A percentile compares a stretch with the other conserved stretches of the same genome.
phyloP scores from a whole-genome alignment of 1,140 invertebrate species.

The Thalassaphorura encarpata region DNA sequence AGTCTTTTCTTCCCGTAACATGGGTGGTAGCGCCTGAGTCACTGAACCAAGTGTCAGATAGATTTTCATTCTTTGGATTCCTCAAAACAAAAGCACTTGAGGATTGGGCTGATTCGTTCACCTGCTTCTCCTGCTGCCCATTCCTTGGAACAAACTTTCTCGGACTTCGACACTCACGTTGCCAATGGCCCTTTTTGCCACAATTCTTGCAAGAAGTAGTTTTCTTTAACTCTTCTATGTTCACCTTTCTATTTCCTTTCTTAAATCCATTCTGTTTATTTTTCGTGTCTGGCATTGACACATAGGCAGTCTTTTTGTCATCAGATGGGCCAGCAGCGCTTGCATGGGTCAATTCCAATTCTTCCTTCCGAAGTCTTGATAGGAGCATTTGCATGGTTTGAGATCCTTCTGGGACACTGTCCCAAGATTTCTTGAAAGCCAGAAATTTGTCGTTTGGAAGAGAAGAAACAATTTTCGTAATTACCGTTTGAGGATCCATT shows the following conservation, averaged over 20 bases:
- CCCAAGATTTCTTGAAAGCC: slow-evolving; percentile 17
- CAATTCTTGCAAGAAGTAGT: slow-evolving; percentile 5
- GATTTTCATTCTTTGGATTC: neutral
- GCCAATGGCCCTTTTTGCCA: slow-evolving; percentile 9
- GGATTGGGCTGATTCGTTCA: neutral
- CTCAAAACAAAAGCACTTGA: neutral
- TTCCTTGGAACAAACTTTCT: neutral
- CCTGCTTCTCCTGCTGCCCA: neutral
- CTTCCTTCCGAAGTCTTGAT: slow-evolving; percentile 6
- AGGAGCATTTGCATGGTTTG: slow-evolving; percentile 10
- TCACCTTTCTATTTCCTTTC: neutral
- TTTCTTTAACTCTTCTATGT: slow-evolving; percentile 6
- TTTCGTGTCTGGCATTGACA: too few species aligned
- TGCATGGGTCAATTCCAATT: neutral
- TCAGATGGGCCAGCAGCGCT: neutral
- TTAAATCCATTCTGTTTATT: neutral
- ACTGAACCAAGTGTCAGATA: neutral
- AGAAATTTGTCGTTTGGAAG: slow-evolving; percentile 9
- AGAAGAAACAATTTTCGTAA: slow-evolving; percentile 12
- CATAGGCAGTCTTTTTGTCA: too few species aligned
- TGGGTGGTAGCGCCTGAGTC: neutral
- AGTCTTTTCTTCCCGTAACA: neutral
- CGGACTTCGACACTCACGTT: slow-evolving; percentile 1
- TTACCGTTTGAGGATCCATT: neutral
- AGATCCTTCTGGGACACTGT: slow-evolving; percentile 9